Evolutionary conservation across 2,797 vertebrate species (phyloP).

Genomic region (Argya squamiceps): DNA sequence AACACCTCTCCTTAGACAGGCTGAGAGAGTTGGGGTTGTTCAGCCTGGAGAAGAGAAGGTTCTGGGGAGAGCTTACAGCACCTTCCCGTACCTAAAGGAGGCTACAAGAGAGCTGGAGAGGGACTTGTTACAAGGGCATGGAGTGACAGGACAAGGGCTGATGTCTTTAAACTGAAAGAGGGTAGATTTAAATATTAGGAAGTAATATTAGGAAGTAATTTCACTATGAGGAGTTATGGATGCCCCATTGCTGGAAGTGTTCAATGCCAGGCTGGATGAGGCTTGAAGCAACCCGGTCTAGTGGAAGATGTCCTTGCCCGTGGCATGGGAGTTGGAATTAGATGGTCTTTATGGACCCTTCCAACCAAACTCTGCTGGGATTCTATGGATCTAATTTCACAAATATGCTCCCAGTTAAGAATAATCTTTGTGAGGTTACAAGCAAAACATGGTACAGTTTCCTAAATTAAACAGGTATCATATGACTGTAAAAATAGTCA

Average conservation of each 20-base stretch:
- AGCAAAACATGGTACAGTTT: neutral
- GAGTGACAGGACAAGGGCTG: neutral
- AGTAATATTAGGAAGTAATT: neutral
- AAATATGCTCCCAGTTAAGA: neutral
- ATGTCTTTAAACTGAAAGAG: neutral
- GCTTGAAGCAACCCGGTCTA: neutral
- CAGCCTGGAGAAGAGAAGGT: neutral
- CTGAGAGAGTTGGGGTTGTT: too few species aligned
- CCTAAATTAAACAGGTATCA: neutral
- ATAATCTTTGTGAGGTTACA: neutral
- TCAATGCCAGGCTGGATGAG: neutral
- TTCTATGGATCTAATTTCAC: neutral
- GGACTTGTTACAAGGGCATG: neutral
- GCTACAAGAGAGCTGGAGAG: neutral
- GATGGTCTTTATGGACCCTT: neutral
- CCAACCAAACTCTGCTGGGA: neutral
- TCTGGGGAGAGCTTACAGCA: neutral
- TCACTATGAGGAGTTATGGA: neutral
- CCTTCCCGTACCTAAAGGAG: accelerated
- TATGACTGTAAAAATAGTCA: neutral
- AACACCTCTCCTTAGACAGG: neutral
- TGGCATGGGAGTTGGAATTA: neutral
- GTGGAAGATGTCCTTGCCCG: too few species aligned
- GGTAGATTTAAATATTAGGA: neutral
- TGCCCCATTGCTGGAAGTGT: too few species aligned